Evolutionary conservation across 2,888 invertebrate genomes (phyloP), one percentile per base, ranked within the genome.

Genomic region (Trypoxylon attenuatum): DNA sequence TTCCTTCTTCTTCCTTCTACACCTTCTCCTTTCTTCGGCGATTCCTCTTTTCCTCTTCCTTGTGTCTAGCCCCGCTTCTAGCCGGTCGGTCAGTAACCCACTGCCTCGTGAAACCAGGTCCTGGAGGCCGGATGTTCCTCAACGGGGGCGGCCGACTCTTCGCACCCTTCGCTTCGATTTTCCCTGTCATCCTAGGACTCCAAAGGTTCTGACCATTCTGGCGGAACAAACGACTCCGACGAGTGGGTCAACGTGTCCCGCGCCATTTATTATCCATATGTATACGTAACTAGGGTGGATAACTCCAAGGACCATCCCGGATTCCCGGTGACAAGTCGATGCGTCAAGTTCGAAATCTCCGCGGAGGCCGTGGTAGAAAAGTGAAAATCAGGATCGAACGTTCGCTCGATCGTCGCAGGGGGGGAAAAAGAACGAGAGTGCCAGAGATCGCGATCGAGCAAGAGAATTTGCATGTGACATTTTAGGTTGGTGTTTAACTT

Each of bases 21-120:
- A 13, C 1, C 22, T 6, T 5, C 21, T 29, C 29, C 18, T 6
- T 39, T 18, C 41, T 25, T 39, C 19, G 25, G 6, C 42, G 13
- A 43, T 10, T 10, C 10, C 13, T 3, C 5, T 5, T 21, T 18
- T 38, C 18, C n/a, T 16, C 6, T 8, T 4, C 46, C 5, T 1
- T 15, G 19, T 33, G 33, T 33, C 33, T 13, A 33, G 33, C 33
- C n/a, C 33, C 13, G 33, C 57, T 54, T 59, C 43, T 16, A 39
- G 5, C n/a, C 23, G 50, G 29, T 39, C 49, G 71, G 64, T 67
- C 69, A 58, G 45, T 73, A 69, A 73, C 62, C 59, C 58, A 29
- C 42, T n/a, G 55, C 49, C 54, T 29, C 22, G 39, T 13, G 46
- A n/a, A 62, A 47, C 42, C 43, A 22, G 16, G 46, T 68, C 33